Percentiles rank a stretch among this genome's conserved stretches.
phyloP scores from a whole-genome alignment of 92 coral and sea anemone species.

The Montipora capitata region DNA sequence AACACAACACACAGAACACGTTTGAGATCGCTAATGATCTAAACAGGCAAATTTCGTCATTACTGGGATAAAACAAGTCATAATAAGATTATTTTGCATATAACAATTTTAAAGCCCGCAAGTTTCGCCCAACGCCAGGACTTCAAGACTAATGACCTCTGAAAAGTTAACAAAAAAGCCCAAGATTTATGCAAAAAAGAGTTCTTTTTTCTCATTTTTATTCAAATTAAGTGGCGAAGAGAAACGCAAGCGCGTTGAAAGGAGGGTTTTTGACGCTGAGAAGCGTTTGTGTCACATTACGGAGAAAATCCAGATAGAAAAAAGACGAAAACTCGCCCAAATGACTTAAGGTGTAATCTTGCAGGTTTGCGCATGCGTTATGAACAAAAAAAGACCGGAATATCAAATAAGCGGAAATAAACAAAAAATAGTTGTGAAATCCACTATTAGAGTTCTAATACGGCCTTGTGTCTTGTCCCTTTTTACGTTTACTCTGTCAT shows the following conservation, averaged over 20 bases:
- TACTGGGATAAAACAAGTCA: constrained; percentile 62
- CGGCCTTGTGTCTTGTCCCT: constrained; percentile 34
- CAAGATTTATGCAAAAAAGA: constrained; percentile 81
- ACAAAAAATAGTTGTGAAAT: constrained; percentile 15
- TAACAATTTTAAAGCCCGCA: constrained; percentile 6
- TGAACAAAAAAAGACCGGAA: constrained; percentile 66
- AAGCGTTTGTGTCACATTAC: not conserved
- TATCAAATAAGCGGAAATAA: constrained; percentile 38
- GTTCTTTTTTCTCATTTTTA: constrained; percentile 60
- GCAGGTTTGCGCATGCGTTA: constrained; percentile 93
- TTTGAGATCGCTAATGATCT: constrained; percentile 77
- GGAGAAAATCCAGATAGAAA: not conserved
- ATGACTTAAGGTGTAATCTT: constrained; percentile 12
- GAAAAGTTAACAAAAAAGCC: constrained; percentile 40
- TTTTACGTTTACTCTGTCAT: not conserved
- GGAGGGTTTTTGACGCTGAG: not conserved
- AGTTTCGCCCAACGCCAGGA: not conserved
- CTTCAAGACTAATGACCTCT: constrained; percentile 16
- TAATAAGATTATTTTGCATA: constrained; percentile 31
- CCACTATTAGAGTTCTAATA: not conserved
- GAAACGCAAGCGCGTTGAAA: constrained; percentile 2
- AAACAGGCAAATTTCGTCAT: constrained; percentile 77
- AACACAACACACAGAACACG: constrained; percentile 86
- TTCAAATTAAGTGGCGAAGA: constrained; percentile 38
- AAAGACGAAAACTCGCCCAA: not conserved